Percentiles rank a stretch among this genome's conserved stretches.
These are phyloP conservation scores for Eustalomyia histrio DNA, from an alignment of 2,888 invertebrate genomes.

Conservation along the genomic window DNA sequence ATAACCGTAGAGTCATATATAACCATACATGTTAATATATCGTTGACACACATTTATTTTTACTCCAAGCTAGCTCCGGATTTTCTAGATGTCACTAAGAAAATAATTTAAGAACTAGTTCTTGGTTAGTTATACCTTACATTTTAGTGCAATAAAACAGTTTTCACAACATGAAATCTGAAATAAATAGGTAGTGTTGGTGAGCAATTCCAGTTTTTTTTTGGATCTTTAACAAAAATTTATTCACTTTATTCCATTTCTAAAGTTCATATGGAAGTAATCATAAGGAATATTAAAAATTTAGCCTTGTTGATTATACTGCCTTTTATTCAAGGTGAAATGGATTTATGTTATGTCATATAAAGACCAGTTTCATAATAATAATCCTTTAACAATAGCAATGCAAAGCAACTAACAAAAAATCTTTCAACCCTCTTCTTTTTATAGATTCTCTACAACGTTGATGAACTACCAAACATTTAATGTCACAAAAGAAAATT, in stretches of 20 bases:
- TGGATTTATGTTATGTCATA: background rate
- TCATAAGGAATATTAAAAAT: background rate
- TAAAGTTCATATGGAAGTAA: background rate
- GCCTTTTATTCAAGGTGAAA: background rate
- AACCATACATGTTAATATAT: too few relatives aligned
- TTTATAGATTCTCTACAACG: slow-evolving; percentile 13
- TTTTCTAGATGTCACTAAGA: too few relatives aligned
- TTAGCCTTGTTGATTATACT: background rate
- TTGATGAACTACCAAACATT: slow-evolving; percentile 50
- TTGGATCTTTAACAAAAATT: too few relatives aligned
- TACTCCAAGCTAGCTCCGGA: too few relatives aligned
- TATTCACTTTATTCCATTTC: background rate
- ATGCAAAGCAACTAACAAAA: slow-evolving; percentile 22
- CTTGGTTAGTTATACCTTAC: too few relatives aligned
- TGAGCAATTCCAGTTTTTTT: too few relatives aligned
- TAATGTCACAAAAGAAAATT: slow-evolving; percentile 57
- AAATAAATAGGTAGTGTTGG: too few relatives aligned
- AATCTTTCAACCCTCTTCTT: slow-evolving; percentile 58
- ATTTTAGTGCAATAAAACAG: too few relatives aligned
- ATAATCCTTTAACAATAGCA: slow-evolving; percentile 63
- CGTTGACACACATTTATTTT: too few relatives aligned
- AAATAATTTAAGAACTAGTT: too few relatives aligned
- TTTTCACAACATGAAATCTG: too few relatives aligned
- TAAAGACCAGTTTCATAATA: slow-evolving; percentile 45
- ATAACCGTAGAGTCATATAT: too few relatives aligned